These are phyloP conservation scores for Folsomia candida DNA, from an alignment of 2,888 invertebrate genomes.

Conservation along the genomic window DNA sequence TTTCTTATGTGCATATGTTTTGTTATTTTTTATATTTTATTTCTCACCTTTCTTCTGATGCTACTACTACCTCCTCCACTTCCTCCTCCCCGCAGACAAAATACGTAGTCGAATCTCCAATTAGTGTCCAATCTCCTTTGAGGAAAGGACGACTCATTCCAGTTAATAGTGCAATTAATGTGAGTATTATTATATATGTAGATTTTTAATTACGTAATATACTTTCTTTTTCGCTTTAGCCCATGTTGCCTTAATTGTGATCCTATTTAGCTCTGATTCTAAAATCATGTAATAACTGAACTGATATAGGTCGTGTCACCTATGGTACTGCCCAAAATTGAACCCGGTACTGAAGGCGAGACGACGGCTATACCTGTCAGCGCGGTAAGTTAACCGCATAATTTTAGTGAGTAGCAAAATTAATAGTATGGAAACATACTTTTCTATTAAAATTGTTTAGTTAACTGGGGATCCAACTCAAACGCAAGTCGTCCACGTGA, in stretches of 20 bases:
- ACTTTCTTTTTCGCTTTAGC: background rate
- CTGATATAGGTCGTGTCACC: conserved; percentile 64
- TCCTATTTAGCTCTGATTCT: background rate
- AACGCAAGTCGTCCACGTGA: conserved; percentile 47
- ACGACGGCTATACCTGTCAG: conserved; percentile 34
- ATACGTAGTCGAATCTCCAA: background rate
- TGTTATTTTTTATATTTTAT: conserved; percentile 4
- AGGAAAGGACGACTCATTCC: background rate
- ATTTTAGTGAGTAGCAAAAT: too few relatives aligned
- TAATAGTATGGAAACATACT: too few relatives aligned
- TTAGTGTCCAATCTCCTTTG: background rate
- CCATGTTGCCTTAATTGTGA: background rate
- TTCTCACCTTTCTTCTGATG: background rate
- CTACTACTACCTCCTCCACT: too few relatives aligned
- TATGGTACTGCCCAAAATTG: conserved; percentile 76
- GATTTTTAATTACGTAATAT: conserved; percentile 14
- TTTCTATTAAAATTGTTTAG: too few relatives aligned
- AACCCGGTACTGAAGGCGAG: conserved; percentile 69
- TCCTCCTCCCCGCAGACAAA: too few relatives aligned
- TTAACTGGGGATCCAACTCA: conserved; percentile 49
- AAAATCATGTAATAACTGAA: background rate
- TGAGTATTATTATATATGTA: conserved; percentile 11
- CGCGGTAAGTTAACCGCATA: too few relatives aligned
- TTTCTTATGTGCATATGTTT: background rate
- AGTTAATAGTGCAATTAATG: background rate